phyloP scores from a whole-genome alignment of 2,888 invertebrate genomes.

The Scaptomyza tumidula region DNA sequence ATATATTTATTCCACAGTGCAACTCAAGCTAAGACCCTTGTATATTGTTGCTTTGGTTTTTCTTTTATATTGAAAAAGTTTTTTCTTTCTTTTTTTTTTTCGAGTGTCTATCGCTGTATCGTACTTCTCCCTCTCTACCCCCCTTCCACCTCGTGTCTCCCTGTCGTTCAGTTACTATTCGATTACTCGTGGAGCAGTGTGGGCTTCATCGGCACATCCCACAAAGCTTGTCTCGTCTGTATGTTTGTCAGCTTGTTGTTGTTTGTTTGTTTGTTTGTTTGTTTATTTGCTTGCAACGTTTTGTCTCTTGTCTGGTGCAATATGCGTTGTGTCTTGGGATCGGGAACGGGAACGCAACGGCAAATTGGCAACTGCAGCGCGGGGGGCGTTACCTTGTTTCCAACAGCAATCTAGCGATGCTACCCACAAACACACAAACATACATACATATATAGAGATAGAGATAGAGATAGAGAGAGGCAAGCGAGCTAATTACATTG shows the following conservation, averaged over 20 bases:
- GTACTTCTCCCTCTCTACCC: background rate
- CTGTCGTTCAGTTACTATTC: background rate
- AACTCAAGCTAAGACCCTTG: background rate
- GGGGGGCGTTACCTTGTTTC: background rate
- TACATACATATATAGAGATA: no score
- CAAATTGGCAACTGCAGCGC: background rate
- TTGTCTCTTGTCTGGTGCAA: slow-evolving; percentile 65
- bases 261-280: slow-evolving; percentile 58
- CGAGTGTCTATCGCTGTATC: slow-evolving; percentile 60
- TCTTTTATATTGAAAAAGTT: slow-evolving; percentile 73
- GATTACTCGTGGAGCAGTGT: slow-evolving; percentile 5
- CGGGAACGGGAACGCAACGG: slow-evolving; percentile 2
- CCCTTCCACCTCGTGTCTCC: background rate
- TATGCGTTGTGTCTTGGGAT: slow-evolving; percentile 65
- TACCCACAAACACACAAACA: background rate
- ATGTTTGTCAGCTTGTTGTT: slow-evolving; percentile 42
- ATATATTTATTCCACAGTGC: slow-evolving; percentile 31
- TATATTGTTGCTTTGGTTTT: slow-evolving; percentile 12
- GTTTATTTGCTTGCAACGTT: slow-evolving; percentile 52
- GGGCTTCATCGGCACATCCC: slow-evolving; percentile 12
- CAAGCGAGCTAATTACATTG: slow-evolving; percentile 64
- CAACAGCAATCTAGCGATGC: slow-evolving; percentile 3
- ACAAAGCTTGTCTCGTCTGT: slow-evolving; percentile 6
- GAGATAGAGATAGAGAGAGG: no score
- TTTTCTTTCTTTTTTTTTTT: slow-evolving; percentile 69